Evolutionary conservation across 2,888 invertebrate genomes (phyloP), one percentile per base, ranked within the genome.

Genomic region (Leucophora obtusa): DNA sequence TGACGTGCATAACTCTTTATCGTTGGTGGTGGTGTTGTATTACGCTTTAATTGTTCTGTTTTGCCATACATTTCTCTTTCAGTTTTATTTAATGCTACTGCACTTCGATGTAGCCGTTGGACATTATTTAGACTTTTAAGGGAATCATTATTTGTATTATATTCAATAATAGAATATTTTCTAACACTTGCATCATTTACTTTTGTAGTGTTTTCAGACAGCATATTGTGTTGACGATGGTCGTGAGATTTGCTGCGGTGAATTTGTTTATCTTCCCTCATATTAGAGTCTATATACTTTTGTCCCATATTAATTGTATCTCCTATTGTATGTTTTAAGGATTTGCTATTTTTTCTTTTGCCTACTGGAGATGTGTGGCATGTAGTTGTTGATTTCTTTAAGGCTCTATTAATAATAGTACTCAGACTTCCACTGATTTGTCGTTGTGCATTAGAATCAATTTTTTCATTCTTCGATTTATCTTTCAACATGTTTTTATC

Each of bases 61-160:
- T 73, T 80, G 9, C 38, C 74, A 4, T 47, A 69, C 10, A 56
- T 21, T 1, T 74, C 69, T 53, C 43, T 70, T 21, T 83, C 82
- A 0, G 59, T 51, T 79, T 75, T 82, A 59, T 83, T 76, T 17
- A 83, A 56, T 14, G 75, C 66, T 9, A 83, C 76, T 0, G 82
- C 82, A 76, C 84, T 84, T n/a, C 78, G 77, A 66, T 83, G 70
- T 14, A 82, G 54, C 5, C 79, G 71, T 21, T 80, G 70, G 0
- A 77, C 65, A 14, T 15, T 78, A 21, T 65, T 72, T 0, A 35
- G 60, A 58, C 73, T 83, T 58, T 69, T 78, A 14, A 78, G 43
- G 14, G 43, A 50, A 28, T 66, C 58, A 43, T 11, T 43, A 0
- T 17, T 50, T 15, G 62, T 18, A 0, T 68, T 54, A 15, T 35